Percentiles rank a stretch among this genome's conserved stretches.
Evolutionary conservation across 2,113 vertebrate species (phyloP).

Genomic region (Grammomys surdaster): DNA sequence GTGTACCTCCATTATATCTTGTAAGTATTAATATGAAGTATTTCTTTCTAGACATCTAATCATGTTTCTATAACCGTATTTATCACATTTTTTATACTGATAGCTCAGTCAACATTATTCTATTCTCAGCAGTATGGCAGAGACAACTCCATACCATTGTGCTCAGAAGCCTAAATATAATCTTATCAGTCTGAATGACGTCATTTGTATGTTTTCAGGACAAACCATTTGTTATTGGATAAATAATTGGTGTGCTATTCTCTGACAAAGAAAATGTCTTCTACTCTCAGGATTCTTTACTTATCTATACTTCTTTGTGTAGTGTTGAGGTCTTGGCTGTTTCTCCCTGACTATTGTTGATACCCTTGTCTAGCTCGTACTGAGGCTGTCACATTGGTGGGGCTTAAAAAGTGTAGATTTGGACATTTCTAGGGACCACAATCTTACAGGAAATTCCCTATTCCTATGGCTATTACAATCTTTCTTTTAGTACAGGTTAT

Average conservation of each 20-base stretch:
- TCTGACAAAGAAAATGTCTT: neutral
- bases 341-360: neutral
- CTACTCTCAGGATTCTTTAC: neutral
- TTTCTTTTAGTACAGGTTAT: neutral
- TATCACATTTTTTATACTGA: constrained; percentile 81
- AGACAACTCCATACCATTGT: neutral
- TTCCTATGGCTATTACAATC: neutral
- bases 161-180: neutral
- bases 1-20: constrained; percentile 83
- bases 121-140: constrained; percentile 74
- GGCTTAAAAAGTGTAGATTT: neutral
- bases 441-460: neutral
- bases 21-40: constrained; percentile 83
- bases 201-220: neutral
- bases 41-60: constrained; percentile 81
- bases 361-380: neutral
- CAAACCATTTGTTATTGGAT: neutral
- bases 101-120: constrained; percentile 81
- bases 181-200: neutral
- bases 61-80: constrained; percentile 82
- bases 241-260: neutral
- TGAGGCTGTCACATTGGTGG: neutral
- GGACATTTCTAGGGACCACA: neutral
- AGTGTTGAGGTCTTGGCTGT: neutral
- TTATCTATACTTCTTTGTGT: neutral